These are phyloP conservation scores for Silurus glanis DNA, from an alignment of 2,113 vertebrate species.

Conservation along the genomic window DNA sequence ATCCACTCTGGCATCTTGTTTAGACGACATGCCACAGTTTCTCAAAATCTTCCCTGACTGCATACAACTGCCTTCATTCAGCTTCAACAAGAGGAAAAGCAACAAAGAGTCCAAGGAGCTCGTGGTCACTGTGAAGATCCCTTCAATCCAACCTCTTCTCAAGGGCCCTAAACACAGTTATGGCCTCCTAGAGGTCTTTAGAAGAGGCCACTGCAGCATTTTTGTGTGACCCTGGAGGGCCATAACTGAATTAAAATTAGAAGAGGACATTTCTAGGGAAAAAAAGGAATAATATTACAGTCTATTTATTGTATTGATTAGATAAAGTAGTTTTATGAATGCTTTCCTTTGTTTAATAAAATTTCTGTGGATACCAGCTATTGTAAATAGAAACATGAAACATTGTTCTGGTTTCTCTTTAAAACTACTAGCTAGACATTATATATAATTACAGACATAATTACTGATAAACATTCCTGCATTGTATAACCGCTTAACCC, in stretches of 20 bases:
- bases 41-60: background rate
- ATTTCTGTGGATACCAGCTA: no score
- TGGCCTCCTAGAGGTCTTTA: background rate
- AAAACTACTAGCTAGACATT: no score
- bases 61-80: background rate
- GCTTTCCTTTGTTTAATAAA: no score
- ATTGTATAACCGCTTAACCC: background rate
- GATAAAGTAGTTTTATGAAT: no score
- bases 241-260: no score
- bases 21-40: background rate
- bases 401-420: no score
- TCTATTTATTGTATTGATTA: no score
- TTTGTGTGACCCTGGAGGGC: background rate
- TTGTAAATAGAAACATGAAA: no score
- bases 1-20: background rate
- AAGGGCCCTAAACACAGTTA: background rate
- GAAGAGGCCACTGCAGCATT: background rate
- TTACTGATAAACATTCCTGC: background rate
- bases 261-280: no score
- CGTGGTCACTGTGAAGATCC: background rate
- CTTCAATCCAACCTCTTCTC: background rate
- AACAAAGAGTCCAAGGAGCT: background rate
- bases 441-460: no score
- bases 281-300: no score
- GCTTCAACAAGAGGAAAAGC: background rate